Base-by-base conservation (phyloP, 2,113 vertebrate genomes). In the Pontoporia blainvillei region DNA sequence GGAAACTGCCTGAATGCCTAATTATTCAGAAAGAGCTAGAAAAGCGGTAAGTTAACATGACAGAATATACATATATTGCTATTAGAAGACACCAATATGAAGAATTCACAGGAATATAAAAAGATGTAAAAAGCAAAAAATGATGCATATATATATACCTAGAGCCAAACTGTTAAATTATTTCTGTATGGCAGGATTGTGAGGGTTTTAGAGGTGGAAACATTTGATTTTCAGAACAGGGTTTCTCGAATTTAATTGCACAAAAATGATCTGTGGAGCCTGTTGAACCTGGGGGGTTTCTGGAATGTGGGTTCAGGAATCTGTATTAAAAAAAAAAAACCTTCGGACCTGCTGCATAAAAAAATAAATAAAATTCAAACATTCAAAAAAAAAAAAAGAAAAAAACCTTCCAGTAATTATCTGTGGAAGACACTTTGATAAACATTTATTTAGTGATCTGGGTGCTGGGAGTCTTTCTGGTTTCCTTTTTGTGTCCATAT, bases 101-200 rank as follows among this genome's bases (percentile, higher is more conserved):
- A 81, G 18, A 94, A 31, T 71, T 34, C 61, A 3, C 61, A 85
- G 21, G 49, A 86, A 81, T 52, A 75, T 0, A 57, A 17, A 83
- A 87, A 90, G 49, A 86, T 69, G 20, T 27, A 90, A 96, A 82
- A 83, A 61, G 46, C 6, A 88, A 91, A 71, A 95, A 92, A 17
- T 29, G 20, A 23, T 27, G 6, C 29, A 2, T 23, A 44, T 44
- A 44, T 44, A 20, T 20, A 54, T 20, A 73, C 9, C 9, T 39
- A 78, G n/a, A 89, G 36, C 6, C 67, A 81, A 94, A 82, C 34
- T 31, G 1, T 29, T 18, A 61, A 78, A 61, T 75, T 27, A 54
- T n/a, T 67, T 84, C 62, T 69, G 8, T 13, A 27, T 29, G 25
- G 64, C 41, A 49, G 29, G 64, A 71, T 0, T 59, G n/a, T 52